These are phyloP conservation scores for Phenganax stokvisi DNA, from an alignment of 92 coral and sea anemone genomes.

Conservation along the genomic window DNA sequence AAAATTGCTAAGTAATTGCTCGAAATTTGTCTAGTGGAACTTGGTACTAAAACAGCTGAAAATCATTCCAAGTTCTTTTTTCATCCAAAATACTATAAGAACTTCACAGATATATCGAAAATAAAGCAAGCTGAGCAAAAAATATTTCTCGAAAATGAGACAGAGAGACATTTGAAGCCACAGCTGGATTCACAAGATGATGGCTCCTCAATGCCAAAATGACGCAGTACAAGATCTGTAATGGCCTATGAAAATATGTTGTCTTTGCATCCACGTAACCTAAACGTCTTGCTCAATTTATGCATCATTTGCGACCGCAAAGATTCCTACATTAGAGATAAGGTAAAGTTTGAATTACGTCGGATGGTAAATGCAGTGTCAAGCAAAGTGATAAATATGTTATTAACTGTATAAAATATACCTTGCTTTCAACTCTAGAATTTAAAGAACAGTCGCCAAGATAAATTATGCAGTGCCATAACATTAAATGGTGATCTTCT, in stretches of 20 bases:
- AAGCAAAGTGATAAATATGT: not conserved
- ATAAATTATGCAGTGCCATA: constrained; percentile 13
- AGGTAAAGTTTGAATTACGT: not conserved
- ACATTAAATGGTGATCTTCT: constrained; percentile 14
- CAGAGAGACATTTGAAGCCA: not conserved
- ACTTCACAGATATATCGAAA: not conserved
- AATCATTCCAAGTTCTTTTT: not conserved
- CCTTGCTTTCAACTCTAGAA: not conserved
- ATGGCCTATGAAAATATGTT: too few relatives aligned
- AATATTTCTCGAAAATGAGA: not conserved
- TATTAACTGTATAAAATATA: not conserved
- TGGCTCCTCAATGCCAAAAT: not conserved
- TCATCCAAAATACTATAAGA: not conserved
- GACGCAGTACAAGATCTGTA: not conserved
- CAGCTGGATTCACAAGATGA: not conserved
- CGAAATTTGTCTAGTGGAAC: not conserved
- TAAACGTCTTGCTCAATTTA: not conserved
- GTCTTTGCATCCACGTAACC: not conserved
- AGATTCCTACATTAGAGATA: constrained; percentile 7
- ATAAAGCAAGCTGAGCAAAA: not conserved
- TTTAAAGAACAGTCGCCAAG: not conserved
- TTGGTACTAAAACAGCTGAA: not conserved
- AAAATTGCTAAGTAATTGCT: not conserved
- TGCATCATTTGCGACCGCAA: constrained; percentile 19
- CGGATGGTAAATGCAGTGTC: too few relatives aligned